phyloP scores from a whole-genome alignment of 2,113 vertebrate genomes.

The Arothron firmamentum region DNA sequence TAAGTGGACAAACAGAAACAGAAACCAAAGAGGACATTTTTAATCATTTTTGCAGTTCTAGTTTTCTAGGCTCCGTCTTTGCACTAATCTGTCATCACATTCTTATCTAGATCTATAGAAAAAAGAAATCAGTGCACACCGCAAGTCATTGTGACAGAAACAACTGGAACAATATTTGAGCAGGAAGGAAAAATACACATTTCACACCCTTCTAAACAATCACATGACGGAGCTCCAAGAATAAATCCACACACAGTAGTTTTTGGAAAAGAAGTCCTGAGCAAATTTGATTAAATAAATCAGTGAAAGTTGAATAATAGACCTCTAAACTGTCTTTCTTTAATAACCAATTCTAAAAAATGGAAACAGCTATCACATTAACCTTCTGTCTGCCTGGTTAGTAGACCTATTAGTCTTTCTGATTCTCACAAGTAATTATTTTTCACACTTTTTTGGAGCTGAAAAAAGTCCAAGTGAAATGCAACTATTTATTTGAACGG shows the following conservation, averaged over 20 bases:
- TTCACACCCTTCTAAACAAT: slow-evolving; percentile 3
- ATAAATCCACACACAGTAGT: not conserved
- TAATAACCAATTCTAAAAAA: too few species aligned
- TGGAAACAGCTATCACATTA: too few species aligned
- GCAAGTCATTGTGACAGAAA: slow-evolving; percentile 26
- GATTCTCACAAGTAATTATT: too few species aligned
- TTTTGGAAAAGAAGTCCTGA: not conserved
- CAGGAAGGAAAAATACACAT: slow-evolving; percentile 1
- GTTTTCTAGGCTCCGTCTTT: slow-evolving; percentile 1
- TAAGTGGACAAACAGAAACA: not conserved
- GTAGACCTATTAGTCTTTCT: too few species aligned
- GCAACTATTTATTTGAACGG: too few species aligned
- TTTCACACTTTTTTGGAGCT: too few species aligned
- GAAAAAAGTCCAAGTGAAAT: too few species aligned
- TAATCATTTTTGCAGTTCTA: not conserved
- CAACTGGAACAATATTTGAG: slow-evolving; percentile 40
- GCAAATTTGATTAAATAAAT: too few species aligned
- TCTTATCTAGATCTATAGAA: slow-evolving; percentile 40
- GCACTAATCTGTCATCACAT: slow-evolving; percentile 20
- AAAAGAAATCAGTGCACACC: slow-evolving; percentile 4
- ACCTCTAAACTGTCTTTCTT: too few species aligned
- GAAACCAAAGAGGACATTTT: slow-evolving; percentile 10
- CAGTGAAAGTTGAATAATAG: too few species aligned
- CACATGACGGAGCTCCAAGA: slow-evolving; percentile 1
- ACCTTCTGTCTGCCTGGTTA: too few species aligned